A percentile compares a stretch with the other conserved stretches of the same genome.
phyloP scores from a whole-genome alignment of 2,888 invertebrate species.

The Syritta pipiens region DNA sequence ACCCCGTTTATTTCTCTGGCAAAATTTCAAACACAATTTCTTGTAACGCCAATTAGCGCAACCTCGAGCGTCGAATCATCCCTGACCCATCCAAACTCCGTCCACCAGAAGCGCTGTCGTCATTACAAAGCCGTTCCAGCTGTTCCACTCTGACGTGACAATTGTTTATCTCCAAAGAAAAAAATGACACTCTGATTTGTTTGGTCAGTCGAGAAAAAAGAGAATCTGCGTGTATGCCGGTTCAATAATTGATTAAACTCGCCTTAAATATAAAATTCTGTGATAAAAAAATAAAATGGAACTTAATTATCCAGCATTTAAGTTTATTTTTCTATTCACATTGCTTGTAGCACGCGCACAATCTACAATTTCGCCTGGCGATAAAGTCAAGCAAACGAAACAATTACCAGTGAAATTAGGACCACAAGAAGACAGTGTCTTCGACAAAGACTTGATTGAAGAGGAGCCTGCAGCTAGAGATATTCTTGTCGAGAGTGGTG shows the following conservation, averaged over 20 bases:
- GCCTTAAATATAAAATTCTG: constrained; percentile 21
- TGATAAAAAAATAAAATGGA: constrained; percentile 50
- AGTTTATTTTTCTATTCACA: constrained; percentile 5
- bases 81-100: no score
- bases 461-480: constrained; percentile 84
- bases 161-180: constrained; percentile 28
- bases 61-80: no score
- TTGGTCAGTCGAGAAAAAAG: no score
- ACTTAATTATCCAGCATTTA: background rate
- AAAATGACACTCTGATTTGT: constrained; percentile 25
- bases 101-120: constrained; percentile 2
- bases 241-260: constrained; percentile 39
- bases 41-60: no score
- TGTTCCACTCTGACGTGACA: constrained; percentile 32
- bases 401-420: constrained; percentile 79
- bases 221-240: constrained; percentile 10
- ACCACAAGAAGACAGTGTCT: constrained; percentile 83
- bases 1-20: no score
- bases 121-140: background rate
- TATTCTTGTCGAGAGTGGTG: constrained; percentile 87
- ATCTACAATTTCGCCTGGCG: constrained; percentile 74
- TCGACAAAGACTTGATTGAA: constrained; percentile 85
- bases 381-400: constrained; percentile 72
- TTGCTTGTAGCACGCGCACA: constrained; percentile 11
- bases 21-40: no score